Conservation (phyloP, 2,888 invertebrate genomes). For the Drosophila tanythrix region DNA sequence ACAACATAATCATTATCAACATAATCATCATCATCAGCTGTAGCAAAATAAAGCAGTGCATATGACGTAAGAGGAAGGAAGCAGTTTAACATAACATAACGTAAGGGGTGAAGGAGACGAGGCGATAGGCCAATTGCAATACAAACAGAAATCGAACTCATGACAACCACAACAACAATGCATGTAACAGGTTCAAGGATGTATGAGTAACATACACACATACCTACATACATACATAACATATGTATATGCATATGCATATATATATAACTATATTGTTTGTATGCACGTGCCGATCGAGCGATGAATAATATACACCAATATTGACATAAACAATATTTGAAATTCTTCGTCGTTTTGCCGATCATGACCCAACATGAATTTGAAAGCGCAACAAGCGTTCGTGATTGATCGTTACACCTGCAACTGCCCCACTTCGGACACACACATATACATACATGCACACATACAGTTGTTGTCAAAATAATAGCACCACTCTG, state of each 20-base stretch:
- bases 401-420: constrained; percentile 59
- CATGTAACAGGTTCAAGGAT: constrained; percentile 63
- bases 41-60: constrained; percentile 18
- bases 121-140: not conserved
- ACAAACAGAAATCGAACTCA: constrained; percentile 6
- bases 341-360: constrained; percentile 55
- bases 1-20: not conserved
- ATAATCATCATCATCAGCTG: not conserved
- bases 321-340: constrained; percentile 19
- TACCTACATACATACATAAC: not conserved
- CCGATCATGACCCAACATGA: constrained; percentile 14
- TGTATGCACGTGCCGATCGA: constrained; percentile 59
- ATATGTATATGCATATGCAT: not conserved
- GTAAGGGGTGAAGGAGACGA: too few relatives aligned
- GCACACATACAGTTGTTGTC: not conserved
- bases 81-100: constrained; percentile 8
- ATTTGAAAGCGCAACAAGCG: constrained; percentile 36
- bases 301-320: constrained; percentile 2
- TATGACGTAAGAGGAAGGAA: constrained; percentile 43
- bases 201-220: constrained; percentile 33
- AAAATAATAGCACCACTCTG: not conserved
- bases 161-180: constrained; percentile 14
- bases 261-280: not conserved
- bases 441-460: not conserved
- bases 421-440: constrained; percentile 35